Base-by-base conservation (phyloP, 2,113 vertebrate species). In the Scomber japonicus region DNA sequence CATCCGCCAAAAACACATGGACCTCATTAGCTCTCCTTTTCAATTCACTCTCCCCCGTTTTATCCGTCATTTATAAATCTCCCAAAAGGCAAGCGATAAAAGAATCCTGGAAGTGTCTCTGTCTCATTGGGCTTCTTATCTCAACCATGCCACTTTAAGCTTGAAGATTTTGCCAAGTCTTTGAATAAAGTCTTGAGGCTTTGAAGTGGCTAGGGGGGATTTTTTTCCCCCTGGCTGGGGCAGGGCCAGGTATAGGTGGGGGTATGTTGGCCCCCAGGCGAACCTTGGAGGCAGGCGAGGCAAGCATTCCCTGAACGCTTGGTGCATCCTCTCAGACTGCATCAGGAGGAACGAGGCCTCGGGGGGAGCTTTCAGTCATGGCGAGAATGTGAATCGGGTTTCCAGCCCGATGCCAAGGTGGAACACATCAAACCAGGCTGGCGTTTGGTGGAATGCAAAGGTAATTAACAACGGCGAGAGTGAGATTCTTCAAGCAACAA, bases 1-100 rank as follows among this genome's bases (percentile, higher is more conserved):
- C 91, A 89, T 91, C 88, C 78, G 75, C 30, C 53, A 48, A 65
- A 78, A 71, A 76, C 91, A 95, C 82, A 84, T 89, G 92, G 82
- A 55, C 40, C 86, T 85, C 61, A 69, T 95, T 94, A 93, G 76
- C 62, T 71, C 50, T 8, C 66, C 74, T 57, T 88, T 81, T 78
- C 67, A 82, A 63, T 74, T 75, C 16, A 1, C 48, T 45, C 40
- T 55, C 49, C 2, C 44, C 21, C 14, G 1, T 16, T 75, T 80
- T 81, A 90, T 87, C 89, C 86, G 60, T 80, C 84, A 59, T 84
- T 86, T 84, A 80, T 89, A 90, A 87, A 80, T 84, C 53, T 60
- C 69, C 50, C 45, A 60, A 80, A 82, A 2, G 62, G 40, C 27
- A 4, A 70, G 81, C 72, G 50, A 81, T 55, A 68, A 86, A 81